A percentile compares a stretch with the other conserved stretches of the same genome.
These are phyloP conservation scores for Adelphocoris suturalis DNA, from an alignment of 2,888 invertebrate species.

Conservation along the genomic window DNA sequence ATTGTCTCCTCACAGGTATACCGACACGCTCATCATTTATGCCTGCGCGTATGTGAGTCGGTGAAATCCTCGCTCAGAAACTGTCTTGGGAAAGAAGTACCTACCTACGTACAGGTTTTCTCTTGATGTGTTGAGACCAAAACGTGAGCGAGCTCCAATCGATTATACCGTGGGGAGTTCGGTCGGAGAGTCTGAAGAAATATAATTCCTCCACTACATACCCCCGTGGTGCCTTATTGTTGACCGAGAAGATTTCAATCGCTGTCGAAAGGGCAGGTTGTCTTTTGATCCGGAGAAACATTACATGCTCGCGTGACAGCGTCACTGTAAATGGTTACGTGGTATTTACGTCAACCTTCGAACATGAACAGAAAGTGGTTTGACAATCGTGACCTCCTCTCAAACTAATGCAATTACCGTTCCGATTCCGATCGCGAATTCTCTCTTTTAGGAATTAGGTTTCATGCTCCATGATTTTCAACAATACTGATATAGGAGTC, in stretches of 20 bases:
- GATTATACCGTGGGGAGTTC: constrained; percentile 67
- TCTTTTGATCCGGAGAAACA: constrained; percentile 52
- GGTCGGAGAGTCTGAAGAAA: constrained; percentile 46
- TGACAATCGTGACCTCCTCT: constrained; percentile 50
- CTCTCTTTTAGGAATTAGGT: background rate
- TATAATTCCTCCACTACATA: background rate
- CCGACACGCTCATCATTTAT: constrained; percentile 58
- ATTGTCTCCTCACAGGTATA: constrained; percentile 24
- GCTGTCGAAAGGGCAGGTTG: constrained; percentile 60
- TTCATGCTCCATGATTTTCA: constrained; percentile 4
- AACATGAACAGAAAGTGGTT: constrained; percentile 52
- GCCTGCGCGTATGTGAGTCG: constrained; percentile 34
- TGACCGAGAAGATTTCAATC: constrained; percentile 61
- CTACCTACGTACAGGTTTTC: background rate
- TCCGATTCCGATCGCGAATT: constrained; percentile 11
- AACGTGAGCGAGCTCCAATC: constrained; percentile 67
- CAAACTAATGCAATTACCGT: background rate
- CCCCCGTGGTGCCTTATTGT: constrained; percentile 54
- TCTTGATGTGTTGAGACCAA: constrained; percentile 61
- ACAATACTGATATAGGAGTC: background rate
- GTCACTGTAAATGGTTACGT: constrained; percentile 60
- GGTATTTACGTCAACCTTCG: constrained; percentile 61
- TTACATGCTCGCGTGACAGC: constrained; percentile 51
- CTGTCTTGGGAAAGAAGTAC: constrained; percentile 17
- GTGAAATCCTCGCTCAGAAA: background rate